Evolutionary conservation across 2,113 vertebrate species (phyloP), one percentile per base, ranked within the genome.

Genomic region (Muntiacus muntjak): DNA sequence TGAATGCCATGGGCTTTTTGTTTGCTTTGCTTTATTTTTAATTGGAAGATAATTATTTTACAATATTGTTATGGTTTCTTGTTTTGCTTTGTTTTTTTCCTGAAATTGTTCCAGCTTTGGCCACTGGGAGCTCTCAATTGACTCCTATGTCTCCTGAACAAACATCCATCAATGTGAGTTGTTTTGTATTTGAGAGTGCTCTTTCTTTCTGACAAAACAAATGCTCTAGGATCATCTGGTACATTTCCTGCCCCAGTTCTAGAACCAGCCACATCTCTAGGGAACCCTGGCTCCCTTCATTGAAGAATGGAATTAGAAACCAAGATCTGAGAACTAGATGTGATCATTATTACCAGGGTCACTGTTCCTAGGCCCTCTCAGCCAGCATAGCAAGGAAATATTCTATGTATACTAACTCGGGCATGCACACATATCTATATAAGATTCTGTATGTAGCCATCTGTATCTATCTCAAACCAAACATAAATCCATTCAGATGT

Each of bases 201-300:
- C 60, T 74, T 71, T 57, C 33, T 84, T 96, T 91, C 30, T 81
- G 50, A 43, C 23, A 82, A 16, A 36, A 62, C 17, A 93, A 64
- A 36, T 60, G 16, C 40, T 74, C 58, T 30, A 81, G 89, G 43
- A 21, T 95, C 40, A 25, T 67, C 50, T 40, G 45, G 12, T 52
- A 0, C 83, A 76, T 84, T 93, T 95, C 57, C 40, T 57, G 86
- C 15, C n/a, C 78, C 28, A 40, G 50, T 83, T 43, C 23, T 79
- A 71, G 67, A 95, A 62, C 57, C 90, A 96, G 54, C 21, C 90
- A 74, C 57, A 30, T 74, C 55, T 89, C 94, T 57, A 95, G 89
- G 52, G 25, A 93, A 76, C 21, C 0, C 30, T 64, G 40, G 26
- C 94, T 90, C 12, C 52, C 92, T 94, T 83, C 28, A 33, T 0